A percentile compares a stretch with the other conserved stretches of the same genome.
Conservation (phyloP, 2,888 invertebrate genomes). For the Meiosimyza decipiens region DNA sequence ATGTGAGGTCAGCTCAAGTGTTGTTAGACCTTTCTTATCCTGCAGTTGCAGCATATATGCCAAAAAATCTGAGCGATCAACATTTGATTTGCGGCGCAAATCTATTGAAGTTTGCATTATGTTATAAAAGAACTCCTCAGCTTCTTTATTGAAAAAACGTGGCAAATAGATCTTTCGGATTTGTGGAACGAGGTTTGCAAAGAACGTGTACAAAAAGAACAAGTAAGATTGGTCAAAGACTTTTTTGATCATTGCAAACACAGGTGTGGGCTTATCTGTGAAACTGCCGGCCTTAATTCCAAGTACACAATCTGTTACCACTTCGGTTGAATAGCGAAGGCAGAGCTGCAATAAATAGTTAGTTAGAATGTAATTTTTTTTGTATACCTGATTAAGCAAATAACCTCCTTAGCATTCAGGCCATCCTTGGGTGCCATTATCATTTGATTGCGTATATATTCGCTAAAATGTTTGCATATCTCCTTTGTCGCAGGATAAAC, state of each 20-base stretch:
- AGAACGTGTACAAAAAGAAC: conserved; percentile 47
- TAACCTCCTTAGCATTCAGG: conserved; percentile 64
- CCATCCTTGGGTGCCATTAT: conserved; percentile 56
- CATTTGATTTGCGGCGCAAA: conserved; percentile 48
- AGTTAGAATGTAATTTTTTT: not conserved
- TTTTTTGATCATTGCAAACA: conserved; percentile 56
- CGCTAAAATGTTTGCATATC: conserved; percentile 65
- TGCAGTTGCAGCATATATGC: conserved; percentile 59
- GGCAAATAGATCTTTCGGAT: conserved; percentile 51
- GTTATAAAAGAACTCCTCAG: conserved; percentile 68
- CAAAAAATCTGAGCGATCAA: conserved; percentile 57
- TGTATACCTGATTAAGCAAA: not conserved
- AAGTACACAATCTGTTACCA: conserved; percentile 66
- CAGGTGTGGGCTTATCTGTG: conserved; percentile 52
- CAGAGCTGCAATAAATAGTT: conserved; percentile 46
- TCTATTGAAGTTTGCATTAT: conserved; percentile 54
- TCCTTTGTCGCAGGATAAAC: conserved; percentile 67
- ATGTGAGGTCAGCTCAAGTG: conserved; percentile 53
- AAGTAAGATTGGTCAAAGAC: conserved; percentile 55
- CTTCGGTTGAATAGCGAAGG: conserved; percentile 65
- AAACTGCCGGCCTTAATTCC: conserved; percentile 67
- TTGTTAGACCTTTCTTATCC: conserved; percentile 55
- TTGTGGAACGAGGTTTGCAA: conserved; percentile 56
- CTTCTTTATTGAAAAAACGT: conserved; percentile 68
- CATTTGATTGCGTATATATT: conserved; percentile 61